Conservation (phyloP, 2,113 vertebrate genomes). For the Marmota monax region DNA sequence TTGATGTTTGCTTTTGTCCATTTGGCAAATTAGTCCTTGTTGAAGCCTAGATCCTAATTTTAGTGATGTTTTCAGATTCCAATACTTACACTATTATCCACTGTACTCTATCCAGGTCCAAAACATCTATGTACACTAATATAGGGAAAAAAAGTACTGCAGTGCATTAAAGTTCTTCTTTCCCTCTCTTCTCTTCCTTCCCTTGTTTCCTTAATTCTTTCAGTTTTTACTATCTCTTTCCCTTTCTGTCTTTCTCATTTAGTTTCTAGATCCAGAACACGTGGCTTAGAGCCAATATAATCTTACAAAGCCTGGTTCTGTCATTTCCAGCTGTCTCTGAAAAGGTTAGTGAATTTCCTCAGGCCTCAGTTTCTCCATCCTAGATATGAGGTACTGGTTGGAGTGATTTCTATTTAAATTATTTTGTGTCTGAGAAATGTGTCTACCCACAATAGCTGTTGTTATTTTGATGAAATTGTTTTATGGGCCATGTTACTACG, state of each 20-base stretch:
- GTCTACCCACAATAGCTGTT: neutral
- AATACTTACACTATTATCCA: neutral
- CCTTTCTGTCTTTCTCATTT: neutral
- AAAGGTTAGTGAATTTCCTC: neutral
- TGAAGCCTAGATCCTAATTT: neutral
- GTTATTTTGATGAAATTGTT: neutral
- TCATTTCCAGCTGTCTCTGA: conserved; percentile 4
- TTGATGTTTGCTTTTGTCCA: neutral
- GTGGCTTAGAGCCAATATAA: neutral
- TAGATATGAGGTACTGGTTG: neutral
- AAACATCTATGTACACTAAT: neutral
- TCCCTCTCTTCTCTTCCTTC: neutral
- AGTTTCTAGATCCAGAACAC: neutral
- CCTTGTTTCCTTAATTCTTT: neutral
- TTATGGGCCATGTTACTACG: neutral
- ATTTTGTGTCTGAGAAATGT: neutral
- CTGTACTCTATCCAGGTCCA: neutral
- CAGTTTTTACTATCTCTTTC: neutral
- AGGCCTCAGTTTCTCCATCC: neutral
- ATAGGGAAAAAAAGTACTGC: neutral
- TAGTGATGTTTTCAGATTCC: neutral
- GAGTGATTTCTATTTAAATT: neutral
- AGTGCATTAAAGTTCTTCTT: neutral
- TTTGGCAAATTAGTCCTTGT: neutral
- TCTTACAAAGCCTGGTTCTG: neutral